A percentile compares a stretch with the other conserved stretches of the same genome.
Evolutionary conservation across 2,888 invertebrate genomes (phyloP).

Genomic region (Spodoptera picta): DNA sequence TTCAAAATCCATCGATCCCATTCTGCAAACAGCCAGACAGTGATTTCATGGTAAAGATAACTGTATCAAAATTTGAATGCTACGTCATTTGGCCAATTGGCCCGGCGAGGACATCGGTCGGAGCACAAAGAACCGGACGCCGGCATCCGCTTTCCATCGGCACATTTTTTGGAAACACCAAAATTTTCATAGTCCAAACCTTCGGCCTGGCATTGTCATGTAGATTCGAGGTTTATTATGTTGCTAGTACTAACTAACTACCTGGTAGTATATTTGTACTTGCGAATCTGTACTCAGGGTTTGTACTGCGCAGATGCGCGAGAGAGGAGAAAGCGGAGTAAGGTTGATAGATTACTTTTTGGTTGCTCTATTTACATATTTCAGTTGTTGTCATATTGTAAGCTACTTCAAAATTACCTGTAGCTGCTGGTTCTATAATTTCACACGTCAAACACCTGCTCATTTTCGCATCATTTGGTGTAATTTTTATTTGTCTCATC

Average conservation of each 20-base stretch:
- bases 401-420: no score
- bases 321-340: slow-evolving; percentile 32
- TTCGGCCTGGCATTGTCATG: slow-evolving; percentile 80
- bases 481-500: no score
- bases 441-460: no score
- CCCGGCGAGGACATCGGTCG: slow-evolving; percentile 84
- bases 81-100: slow-evolving; percentile 77
- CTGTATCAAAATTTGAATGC: slow-evolving; percentile 78
- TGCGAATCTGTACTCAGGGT: slow-evolving; percentile 20
- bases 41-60: slow-evolving; percentile 81
- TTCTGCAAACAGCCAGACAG: slow-evolving; percentile 67
- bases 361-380: no score
- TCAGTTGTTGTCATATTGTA: no score
- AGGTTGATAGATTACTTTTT: not conserved
- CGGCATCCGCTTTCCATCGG: slow-evolving; percentile 82
- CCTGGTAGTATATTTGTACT: slow-evolving; percentile 24
- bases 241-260: slow-evolving; percentile 36
- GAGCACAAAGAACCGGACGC: slow-evolving; percentile 79
- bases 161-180: slow-evolving; percentile 85
- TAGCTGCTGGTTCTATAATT: no score
- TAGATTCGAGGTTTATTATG: slow-evolving; percentile 71
- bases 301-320: not conserved
- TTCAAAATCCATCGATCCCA: slow-evolving; percentile 57
- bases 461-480: no score
- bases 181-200: slow-evolving; percentile 83